phyloP scores from a whole-genome alignment of 2,888 invertebrate species.

The Perdita meconis region DNA sequence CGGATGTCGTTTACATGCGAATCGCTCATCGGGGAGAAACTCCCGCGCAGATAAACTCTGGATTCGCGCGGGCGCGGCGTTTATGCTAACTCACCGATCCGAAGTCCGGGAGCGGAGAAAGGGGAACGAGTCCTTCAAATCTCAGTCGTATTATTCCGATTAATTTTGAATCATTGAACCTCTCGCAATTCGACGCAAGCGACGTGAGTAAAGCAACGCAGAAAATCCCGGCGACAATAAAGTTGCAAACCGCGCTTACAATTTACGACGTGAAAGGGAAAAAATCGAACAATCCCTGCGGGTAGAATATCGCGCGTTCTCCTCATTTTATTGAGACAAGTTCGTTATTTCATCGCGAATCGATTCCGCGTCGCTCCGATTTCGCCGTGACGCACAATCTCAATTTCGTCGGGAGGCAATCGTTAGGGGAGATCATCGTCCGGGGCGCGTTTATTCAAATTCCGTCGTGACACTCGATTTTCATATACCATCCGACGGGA shows the following conservation, averaged over 20 bases:
- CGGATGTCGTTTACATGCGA: conserved; percentile 81
- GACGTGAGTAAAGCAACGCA: too few species aligned
- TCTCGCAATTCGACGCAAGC: too few species aligned
- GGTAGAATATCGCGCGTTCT: background rate
- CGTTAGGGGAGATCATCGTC: conserved; percentile 28
- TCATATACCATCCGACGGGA: conserved; percentile 60
- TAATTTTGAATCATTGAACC: too few species aligned
- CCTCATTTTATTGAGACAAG: background rate
- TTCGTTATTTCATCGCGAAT: conserved; percentile 21
- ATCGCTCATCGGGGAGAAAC: conserved; percentile 79
- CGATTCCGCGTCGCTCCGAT: conserved; percentile 31
- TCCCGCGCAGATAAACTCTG: conserved; percentile 73
- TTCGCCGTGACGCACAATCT: conserved; percentile 5
- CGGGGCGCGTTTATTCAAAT: conserved; percentile 74
- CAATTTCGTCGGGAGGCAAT: conserved; percentile 20
- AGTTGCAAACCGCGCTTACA: background rate
- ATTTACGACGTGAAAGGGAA: background rate
- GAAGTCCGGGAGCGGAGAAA: conserved; percentile 20
- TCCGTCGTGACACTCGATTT: conserved; percentile 76
- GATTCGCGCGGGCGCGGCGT: conserved; percentile 71
- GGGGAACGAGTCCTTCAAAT: too few species aligned
- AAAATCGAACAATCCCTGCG: conserved; percentile 9
- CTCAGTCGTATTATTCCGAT: too few species aligned
- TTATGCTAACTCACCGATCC: conserved; percentile 71
- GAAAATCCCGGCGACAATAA: too few species aligned